These are phyloP conservation scores for Gymnopithys bicolor DNA, from an alignment of 2,797 vertebrate species.

Conservation along the genomic window DNA sequence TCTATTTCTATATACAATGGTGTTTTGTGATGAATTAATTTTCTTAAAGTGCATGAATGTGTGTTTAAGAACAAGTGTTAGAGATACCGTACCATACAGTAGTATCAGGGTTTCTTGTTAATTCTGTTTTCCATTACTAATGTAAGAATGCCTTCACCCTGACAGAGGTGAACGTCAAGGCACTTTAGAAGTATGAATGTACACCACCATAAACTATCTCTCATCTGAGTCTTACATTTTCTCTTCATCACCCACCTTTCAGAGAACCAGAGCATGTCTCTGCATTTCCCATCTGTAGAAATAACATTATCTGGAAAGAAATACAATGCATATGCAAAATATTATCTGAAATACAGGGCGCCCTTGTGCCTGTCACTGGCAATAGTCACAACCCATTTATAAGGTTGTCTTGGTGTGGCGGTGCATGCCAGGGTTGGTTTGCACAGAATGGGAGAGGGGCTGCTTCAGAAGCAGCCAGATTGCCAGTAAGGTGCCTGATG, in stretches of 20 bases:
- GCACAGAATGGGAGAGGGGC: rapidly evolving
- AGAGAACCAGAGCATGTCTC: neutral
- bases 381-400: neutral
- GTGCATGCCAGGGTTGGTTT: neutral
- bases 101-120: neutral
- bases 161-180: neutral
- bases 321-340: neutral
- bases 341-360: neutral
- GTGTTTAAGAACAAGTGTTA: neutral
- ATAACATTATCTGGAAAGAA: neutral
- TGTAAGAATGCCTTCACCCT: neutral
- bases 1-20: neutral
- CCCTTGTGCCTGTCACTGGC: neutral
- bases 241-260: neutral
- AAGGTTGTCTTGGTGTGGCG: neutral
- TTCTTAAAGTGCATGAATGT: neutral
- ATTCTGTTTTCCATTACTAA: neutral
- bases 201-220: neutral
- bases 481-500: neutral
- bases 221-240: neutral
- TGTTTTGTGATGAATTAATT: neutral
- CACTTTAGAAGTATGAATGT: neutral
- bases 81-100: neutral
- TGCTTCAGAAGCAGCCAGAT: neutral
- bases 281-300: neutral